phyloP scores from a whole-genome alignment of 1,140 invertebrate genomes.

The Yoshiicerus persimilis region DNA sequence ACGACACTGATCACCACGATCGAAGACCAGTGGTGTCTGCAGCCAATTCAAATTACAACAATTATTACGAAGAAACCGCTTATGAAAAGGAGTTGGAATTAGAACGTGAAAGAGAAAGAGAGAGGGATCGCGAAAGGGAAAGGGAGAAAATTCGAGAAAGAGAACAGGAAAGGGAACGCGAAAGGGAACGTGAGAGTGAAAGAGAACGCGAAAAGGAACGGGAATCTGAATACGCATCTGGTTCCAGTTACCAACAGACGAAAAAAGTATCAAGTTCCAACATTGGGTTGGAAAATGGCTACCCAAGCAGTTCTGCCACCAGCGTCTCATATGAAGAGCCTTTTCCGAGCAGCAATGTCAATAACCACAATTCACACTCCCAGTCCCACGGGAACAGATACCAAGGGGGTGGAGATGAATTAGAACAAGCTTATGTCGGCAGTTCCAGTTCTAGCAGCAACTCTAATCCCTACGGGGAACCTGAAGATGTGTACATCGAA shows the following conservation, averaged over 20 bases:
- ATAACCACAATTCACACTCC: neutral
- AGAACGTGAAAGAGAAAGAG: neutral
- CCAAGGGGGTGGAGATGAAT: too few species aligned
- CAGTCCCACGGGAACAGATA: too few species aligned
- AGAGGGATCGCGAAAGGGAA: too few species aligned
- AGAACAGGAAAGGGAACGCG: too few species aligned
- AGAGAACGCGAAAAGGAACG: too few species aligned
- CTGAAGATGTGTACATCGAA: neutral
- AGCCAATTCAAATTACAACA: neutral
- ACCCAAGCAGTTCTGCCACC: neutral
- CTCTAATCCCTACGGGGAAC: neutral
- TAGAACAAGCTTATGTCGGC: too few species aligned
- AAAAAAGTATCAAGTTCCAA: neutral
- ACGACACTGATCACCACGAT: neutral
- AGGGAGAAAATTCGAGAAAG: too few species aligned
- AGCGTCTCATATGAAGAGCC: too few species aligned
- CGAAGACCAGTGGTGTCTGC: neutral
- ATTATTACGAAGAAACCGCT: neutral
- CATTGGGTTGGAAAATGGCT: neutral
- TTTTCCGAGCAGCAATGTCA: neutral
- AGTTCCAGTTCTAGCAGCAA: neutral
- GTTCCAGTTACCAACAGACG: neutral
- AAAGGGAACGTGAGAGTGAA: too few species aligned
- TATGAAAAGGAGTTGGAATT: neutral
- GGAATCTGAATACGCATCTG: neutral